Evolutionary conservation across 2,113 vertebrate genomes (phyloP).

Genomic region (Podarcis muralis): DNA sequence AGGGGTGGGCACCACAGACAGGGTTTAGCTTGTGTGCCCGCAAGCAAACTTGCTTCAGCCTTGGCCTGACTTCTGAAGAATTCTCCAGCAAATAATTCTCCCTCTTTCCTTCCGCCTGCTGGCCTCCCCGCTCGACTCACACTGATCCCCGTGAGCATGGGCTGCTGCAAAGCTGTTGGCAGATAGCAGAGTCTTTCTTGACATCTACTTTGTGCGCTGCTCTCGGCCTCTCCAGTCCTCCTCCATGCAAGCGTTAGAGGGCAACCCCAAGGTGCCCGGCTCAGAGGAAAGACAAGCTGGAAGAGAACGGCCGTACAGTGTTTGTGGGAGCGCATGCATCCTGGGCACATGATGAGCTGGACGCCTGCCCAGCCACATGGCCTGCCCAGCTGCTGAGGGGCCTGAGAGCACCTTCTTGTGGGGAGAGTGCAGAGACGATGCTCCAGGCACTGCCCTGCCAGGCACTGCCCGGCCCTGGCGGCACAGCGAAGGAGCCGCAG

Average conservation of each 20-base stretch:
- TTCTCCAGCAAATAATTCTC: too few species aligned
- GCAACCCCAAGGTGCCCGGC: neutral
- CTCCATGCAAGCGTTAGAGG: neutral
- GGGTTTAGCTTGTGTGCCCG: too few species aligned
- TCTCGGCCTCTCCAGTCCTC: too few species aligned
- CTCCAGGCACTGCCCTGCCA: too few species aligned
- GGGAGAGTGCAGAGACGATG: neutral
- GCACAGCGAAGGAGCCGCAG: neutral
- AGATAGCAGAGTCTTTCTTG: too few species aligned
- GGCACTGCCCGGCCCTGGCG: neutral
- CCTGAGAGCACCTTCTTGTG: neutral
- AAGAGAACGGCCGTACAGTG: too few species aligned
- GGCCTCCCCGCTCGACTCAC: neutral
- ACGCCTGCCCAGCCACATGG: neutral
- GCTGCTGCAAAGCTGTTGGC: neutral
- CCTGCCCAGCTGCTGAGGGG: neutral
- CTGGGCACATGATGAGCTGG: neutral
- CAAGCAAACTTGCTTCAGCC: too few species aligned
- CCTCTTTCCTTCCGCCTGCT: neutral
- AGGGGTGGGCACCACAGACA: too few species aligned
- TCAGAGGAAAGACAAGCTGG: neutral
- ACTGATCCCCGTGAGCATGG: neutral
- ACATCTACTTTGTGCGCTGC: neutral
- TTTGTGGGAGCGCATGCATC: neutral
- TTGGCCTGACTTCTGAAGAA: neutral